Percentiles rank a stretch among this genome's conserved stretches.
These are phyloP conservation scores for Musca vetustissima DNA, from an alignment of 1,140 invertebrate species.

Conservation along the genomic window DNA sequence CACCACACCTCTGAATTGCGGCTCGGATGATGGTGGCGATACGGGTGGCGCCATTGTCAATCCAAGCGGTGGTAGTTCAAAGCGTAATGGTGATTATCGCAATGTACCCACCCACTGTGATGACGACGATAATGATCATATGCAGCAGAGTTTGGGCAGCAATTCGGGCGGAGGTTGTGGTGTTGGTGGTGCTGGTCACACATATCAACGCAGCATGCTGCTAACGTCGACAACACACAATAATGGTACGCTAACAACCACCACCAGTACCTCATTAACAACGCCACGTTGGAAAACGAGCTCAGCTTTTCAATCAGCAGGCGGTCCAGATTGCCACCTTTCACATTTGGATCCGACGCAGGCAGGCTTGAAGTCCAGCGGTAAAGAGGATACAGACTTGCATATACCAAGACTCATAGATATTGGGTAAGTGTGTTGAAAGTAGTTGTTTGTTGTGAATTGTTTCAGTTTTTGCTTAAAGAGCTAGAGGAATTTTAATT, in stretches of 20 bases:
- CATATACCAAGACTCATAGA: slow-evolving; percentile 63
- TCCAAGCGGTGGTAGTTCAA: slow-evolving; percentile 39
- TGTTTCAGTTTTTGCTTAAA: not conserved
- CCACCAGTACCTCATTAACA: slow-evolving; percentile 36
- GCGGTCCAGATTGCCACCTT: too few relatives aligned
- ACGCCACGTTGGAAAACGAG: slow-evolving; percentile 32
- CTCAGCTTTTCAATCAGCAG: slow-evolving; percentile 29
- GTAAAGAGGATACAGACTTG: slow-evolving; percentile 58
- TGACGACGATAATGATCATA: slow-evolving; percentile 58
- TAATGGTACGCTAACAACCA: slow-evolving; percentile 46
- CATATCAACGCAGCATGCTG: slow-evolving; percentile 50
- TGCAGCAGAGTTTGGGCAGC: slow-evolving; percentile 23
- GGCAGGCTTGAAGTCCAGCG: not conserved
- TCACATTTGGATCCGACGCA: too few relatives aligned
- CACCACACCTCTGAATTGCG: slow-evolving; percentile 39
- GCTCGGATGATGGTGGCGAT: slow-evolving; percentile 30
- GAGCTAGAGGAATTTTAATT: too few relatives aligned
- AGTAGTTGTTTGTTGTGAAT: not conserved
- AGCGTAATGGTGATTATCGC: slow-evolving; percentile 69
- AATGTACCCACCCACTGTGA: slow-evolving; percentile 65
- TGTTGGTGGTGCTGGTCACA: slow-evolving; percentile 5
- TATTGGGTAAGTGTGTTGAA: slow-evolving; percentile 52
- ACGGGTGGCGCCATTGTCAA: slow-evolving; percentile 48
- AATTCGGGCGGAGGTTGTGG: not conserved
- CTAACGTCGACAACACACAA: slow-evolving; percentile 46